Conservation (phyloP, 53 echinoderm and acorn worm species). For the Holothuria scabra region DNA sequence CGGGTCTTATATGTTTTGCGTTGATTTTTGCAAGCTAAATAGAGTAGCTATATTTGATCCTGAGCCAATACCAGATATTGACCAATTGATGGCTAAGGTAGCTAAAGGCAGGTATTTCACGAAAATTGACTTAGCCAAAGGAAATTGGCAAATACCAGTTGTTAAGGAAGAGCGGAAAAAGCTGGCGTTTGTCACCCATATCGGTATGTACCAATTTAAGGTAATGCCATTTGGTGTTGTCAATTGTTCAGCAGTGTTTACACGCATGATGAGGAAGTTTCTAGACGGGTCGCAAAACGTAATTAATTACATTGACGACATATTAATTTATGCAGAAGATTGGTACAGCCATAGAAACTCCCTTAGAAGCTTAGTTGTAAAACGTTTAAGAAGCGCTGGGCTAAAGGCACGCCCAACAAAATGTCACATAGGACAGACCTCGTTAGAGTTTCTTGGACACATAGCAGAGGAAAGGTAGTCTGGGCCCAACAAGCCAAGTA, state of each 20-base stretch:
- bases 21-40: slow-evolving; percentile 40
- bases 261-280: slow-evolving; percentile 4
- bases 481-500: neutral
- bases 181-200: slow-evolving; percentile 15
- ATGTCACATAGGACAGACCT: neutral
- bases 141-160: slow-evolving; percentile 48
- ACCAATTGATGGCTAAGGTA: slow-evolving; percentile 8
- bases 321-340: slow-evolving; percentile 5
- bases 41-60: slow-evolving; percentile 31
- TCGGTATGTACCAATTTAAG: slow-evolving; percentile 9
- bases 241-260: slow-evolving; percentile 39
- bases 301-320: slow-evolving; percentile 37
- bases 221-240: slow-evolving; percentile 41
- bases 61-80: slow-evolving; percentile 23
- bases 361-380: neutral
- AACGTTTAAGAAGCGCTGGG: neutral
- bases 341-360: neutral
- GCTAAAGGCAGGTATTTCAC: neutral
- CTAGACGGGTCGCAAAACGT: neutral
- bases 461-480: slow-evolving; percentile 10
- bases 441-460: slow-evolving; percentile 17
- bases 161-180: neutral
- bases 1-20: slow-evolving; percentile 42
- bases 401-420: slow-evolving; percentile 25
- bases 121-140: slow-evolving; percentile 42